These are phyloP conservation scores for Neosilurus mollespiculum DNA, from an alignment of 2,797 vertebrate species.

Conservation along the genomic window DNA sequence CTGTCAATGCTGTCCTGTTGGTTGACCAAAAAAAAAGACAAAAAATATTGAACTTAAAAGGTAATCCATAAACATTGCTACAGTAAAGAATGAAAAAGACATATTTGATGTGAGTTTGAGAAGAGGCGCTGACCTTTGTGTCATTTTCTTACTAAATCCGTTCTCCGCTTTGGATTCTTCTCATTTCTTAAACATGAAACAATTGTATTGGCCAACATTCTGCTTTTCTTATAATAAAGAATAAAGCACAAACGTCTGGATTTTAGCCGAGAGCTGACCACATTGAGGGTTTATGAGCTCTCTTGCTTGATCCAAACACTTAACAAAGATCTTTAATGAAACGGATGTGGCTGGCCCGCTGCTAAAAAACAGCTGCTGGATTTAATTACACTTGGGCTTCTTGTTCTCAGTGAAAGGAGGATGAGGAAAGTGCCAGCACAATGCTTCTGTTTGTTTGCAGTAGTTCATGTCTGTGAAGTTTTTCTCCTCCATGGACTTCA, in stretches of 20 bases:
- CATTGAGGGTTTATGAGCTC: background rate
- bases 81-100: background rate
- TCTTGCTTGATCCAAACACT: slow-evolving; percentile 19
- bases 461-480: slow-evolving; percentile 7
- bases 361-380: slow-evolving; percentile 22
- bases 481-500: slow-evolving; percentile 26
- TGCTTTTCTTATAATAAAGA: background rate
- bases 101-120: background rate
- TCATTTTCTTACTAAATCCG: background rate
- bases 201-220: background rate
- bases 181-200: background rate
- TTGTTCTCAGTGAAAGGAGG: slow-evolving; percentile 7
- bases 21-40: background rate
- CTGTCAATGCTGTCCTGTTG: background rate
- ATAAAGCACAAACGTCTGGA: background rate
- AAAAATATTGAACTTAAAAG: background rate
- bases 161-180: background rate
- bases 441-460: slow-evolving; percentile 33
- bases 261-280: background rate
- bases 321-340: slow-evolving; percentile 34
- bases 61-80: background rate
- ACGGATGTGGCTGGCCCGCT: slow-evolving; percentile 6
- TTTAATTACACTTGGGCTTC: slow-evolving; percentile 36
- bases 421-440: slow-evolving; percentile 12
- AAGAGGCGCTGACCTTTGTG: no score